Conservation (phyloP, 2,797 vertebrate species). For the Parauchenoglanis ngamensis region DNA sequence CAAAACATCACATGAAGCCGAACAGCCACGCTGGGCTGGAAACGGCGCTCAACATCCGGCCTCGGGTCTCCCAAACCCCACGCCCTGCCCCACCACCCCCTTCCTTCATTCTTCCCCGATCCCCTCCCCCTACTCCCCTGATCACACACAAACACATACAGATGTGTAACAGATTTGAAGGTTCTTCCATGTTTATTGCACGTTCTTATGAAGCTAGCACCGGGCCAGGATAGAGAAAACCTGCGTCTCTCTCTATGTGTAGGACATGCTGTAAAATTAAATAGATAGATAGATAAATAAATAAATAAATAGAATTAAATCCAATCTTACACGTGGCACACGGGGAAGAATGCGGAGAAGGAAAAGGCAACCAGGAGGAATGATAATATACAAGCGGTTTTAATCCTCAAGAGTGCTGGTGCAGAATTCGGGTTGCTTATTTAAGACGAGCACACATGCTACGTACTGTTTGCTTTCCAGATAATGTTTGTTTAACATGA, state of each 20-base stretch:
- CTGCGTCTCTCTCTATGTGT: background rate
- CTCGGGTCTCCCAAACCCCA: background rate
- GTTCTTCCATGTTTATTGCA: constrained; percentile 3
- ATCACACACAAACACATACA: constrained; percentile 24
- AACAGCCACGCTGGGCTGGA: constrained; percentile 23
- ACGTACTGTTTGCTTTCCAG: background rate
- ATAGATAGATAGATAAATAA: background rate
- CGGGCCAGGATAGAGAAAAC: background rate
- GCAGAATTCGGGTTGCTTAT: constrained; percentile 4
- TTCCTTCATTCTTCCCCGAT: constrained; percentile 11
- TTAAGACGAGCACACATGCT: background rate
- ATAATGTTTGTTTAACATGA: constrained; percentile 26
- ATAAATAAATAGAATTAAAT: background rate
- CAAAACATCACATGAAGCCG: constrained; percentile 35
- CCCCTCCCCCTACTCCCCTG: constrained; percentile 17
- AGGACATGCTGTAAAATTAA: background rate
- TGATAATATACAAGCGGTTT: constrained; percentile 17
- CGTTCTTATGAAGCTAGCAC: constrained; percentile 1
- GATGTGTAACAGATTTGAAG: constrained; percentile 25
- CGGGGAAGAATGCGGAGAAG: constrained; percentile 2
- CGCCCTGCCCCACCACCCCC: background rate
- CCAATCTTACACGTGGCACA: background rate
- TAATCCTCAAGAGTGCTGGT: constrained; percentile 20
- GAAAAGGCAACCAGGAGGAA: constrained; percentile 15
- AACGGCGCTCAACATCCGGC: constrained; percentile 28